Evolutionary conservation across 1,140 invertebrate genomes (phyloP).

Genomic region (Harlomillsia oculata): DNA sequence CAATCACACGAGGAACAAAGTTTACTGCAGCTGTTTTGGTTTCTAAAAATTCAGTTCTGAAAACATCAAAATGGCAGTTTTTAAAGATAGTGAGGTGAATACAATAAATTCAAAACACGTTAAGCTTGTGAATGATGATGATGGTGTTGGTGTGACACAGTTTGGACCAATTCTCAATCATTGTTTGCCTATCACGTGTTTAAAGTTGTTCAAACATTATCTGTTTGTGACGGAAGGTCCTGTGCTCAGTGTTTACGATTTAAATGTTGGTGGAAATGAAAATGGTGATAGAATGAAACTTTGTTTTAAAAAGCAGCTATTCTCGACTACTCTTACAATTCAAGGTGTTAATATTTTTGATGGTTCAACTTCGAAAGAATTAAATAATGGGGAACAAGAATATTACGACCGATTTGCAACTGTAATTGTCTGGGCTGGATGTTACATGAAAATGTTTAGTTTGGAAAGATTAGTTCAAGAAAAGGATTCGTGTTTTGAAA

Average conservation of each 20-base stretch:
- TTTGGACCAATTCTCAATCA: not conserved
- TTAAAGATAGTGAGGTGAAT: not conserved
- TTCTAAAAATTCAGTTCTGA: not conserved
- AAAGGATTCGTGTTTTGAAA: no score
- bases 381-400: not conserved
- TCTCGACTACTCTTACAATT: no score
- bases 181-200: not conserved
- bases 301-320: no score
- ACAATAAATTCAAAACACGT: no score
- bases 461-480: no score
- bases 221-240: slow-evolving; percentile 2
- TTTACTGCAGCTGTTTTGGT: no score
- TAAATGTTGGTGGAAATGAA: no score
- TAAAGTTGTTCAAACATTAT: not conserved
- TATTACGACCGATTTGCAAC: no score
- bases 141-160: no score
- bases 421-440: not conserved
- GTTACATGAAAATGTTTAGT: not conserved
- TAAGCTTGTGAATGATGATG: no score
- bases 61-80: not conserved
- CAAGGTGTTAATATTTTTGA: not conserved
- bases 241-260: not conserved
- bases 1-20: no score
- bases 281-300: no score
- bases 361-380: not conserved